These are phyloP conservation scores for Craniophora ligustri DNA, from an alignment of 2,888 invertebrate species.

Conservation along the genomic window DNA sequence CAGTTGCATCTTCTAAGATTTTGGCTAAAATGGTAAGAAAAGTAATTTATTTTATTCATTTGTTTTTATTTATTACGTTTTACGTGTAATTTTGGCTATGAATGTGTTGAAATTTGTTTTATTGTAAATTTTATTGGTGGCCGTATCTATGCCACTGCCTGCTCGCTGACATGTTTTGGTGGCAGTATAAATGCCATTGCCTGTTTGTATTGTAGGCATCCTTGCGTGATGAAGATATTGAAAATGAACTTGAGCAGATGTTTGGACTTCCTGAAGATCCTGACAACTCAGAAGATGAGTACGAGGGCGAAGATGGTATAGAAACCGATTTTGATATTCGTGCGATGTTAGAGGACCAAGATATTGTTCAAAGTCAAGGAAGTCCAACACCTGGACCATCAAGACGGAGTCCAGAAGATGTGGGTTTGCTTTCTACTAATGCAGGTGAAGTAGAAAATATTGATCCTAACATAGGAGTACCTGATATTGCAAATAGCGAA, in stretches of 20 bases:
- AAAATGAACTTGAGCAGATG: constrained; percentile 32
- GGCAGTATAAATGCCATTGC: constrained; percentile 12
- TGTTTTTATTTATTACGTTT: too few species aligned
- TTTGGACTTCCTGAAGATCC: constrained; percentile 42
- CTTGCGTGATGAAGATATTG: constrained; percentile 25
- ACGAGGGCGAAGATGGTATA: constrained; percentile 20
- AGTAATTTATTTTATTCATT: not conserved
- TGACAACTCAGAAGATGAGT: constrained; percentile 28
- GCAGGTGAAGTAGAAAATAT: not conserved
- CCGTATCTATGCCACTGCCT: constrained; percentile 8
- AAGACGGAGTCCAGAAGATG: constrained; percentile 9
- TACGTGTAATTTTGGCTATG: too few species aligned
- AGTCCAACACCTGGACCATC: constrained; percentile 13
- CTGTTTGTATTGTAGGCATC: constrained; percentile 7
- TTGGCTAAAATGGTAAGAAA: not conserved
- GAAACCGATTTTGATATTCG: constrained; percentile 17
- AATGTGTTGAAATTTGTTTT: constrained; percentile 2
- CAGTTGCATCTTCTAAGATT: not conserved
- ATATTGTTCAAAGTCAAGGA: constrained; percentile 16
- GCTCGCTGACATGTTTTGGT: constrained; percentile 6
- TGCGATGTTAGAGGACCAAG: constrained; percentile 11
- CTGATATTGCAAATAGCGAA: constrained; percentile 1
- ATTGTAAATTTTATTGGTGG: constrained; percentile 9
- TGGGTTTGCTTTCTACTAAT: not conserved
- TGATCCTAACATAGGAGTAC: not conserved